phyloP scores from a whole-genome alignment of 2,888 invertebrate genomes.

The Tortrix viridana region DNA sequence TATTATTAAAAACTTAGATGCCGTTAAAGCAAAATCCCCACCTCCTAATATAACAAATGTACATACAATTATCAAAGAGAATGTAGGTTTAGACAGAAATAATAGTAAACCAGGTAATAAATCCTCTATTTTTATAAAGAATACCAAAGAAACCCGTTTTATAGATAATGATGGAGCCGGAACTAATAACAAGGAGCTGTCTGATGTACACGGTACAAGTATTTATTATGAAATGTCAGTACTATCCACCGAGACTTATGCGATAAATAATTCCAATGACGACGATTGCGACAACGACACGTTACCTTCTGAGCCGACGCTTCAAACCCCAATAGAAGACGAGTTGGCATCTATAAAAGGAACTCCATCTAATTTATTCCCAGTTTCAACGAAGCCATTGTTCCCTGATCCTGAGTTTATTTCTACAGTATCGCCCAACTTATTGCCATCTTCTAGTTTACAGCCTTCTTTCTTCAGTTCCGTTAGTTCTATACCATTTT shows the following conservation, averaged over 20 bases:
- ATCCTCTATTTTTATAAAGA: slow-evolving; percentile 78
- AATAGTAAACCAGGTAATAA: slow-evolving; percentile 77
- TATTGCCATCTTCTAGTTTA: slow-evolving; percentile 52
- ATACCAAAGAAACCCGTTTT: slow-evolving; percentile 80
- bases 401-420: slow-evolving; percentile 40
- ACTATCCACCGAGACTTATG: slow-evolving; percentile 76
- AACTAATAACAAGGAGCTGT: slow-evolving; percentile 67
- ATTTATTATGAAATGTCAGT: slow-evolving; percentile 81
- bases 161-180: slow-evolving; percentile 74
- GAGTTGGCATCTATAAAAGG: slow-evolving; percentile 58
- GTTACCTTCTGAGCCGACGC: slow-evolving; percentile 57
- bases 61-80: slow-evolving; percentile 62
- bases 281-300: slow-evolving; percentile 76
- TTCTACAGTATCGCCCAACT: slow-evolving; percentile 52
- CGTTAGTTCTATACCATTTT: slow-evolving; percentile 45
- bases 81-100: slow-evolving; percentile 70
- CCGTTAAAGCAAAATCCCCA: slow-evolving; percentile 61
- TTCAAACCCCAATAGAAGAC: slow-evolving; percentile 60
- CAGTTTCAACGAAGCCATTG: slow-evolving; percentile 47
- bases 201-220: slow-evolving; percentile 80
- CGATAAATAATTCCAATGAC: slow-evolving; percentile 64
- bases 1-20: slow-evolving; percentile 78
- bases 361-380: slow-evolving; percentile 50
- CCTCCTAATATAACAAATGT: slow-evolving; percentile 60
- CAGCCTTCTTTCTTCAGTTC: slow-evolving; percentile 48